These are phyloP conservation scores for Trichogramma evanescens DNA, from an alignment of 2,888 invertebrate genomes.

Conservation along the genomic window DNA sequence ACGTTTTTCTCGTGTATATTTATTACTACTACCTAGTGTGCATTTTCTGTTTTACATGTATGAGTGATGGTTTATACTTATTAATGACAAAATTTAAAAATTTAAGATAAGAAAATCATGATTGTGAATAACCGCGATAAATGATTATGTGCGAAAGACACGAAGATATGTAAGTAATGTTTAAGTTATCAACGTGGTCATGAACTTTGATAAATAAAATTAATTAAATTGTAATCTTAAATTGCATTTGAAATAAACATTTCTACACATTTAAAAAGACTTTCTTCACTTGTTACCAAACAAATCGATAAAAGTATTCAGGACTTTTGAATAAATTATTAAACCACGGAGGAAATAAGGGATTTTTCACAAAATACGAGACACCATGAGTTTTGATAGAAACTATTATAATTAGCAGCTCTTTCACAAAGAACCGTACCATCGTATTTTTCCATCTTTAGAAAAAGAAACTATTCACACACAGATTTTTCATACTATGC, in stretches of 20 bases:
- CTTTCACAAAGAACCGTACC: constrained; percentile 49
- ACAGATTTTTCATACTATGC: constrained; percentile 41
- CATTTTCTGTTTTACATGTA: no score
- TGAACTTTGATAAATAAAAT: constrained; percentile 8
- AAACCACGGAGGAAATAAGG: constrained; percentile 17
- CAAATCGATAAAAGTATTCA: constrained; percentile 12
- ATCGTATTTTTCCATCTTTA: constrained; percentile 34
- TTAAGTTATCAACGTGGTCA: background rate
- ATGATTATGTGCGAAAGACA: no score
- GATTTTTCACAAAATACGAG: constrained; percentile 21
- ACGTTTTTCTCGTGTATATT: no score
- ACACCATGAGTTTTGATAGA: constrained; percentile 40
- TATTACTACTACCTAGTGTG: no score
- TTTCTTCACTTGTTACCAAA: constrained; percentile 21
- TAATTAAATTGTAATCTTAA: constrained; percentile 20
- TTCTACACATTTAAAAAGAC: no score
- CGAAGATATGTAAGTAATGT: background rate
- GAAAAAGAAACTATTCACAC: constrained; percentile 49
- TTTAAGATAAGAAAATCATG: no score
- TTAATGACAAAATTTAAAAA: no score
- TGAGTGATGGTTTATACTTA: no score
- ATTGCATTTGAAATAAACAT: constrained; percentile 18
- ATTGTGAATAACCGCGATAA: no score
- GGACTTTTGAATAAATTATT: background rate
- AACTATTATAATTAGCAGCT: constrained; percentile 49